Evolutionary conservation across 2,113 vertebrate genomes (phyloP), one percentile per base, ranked within the genome.

Genomic region (Bubalus kerabau): DNA sequence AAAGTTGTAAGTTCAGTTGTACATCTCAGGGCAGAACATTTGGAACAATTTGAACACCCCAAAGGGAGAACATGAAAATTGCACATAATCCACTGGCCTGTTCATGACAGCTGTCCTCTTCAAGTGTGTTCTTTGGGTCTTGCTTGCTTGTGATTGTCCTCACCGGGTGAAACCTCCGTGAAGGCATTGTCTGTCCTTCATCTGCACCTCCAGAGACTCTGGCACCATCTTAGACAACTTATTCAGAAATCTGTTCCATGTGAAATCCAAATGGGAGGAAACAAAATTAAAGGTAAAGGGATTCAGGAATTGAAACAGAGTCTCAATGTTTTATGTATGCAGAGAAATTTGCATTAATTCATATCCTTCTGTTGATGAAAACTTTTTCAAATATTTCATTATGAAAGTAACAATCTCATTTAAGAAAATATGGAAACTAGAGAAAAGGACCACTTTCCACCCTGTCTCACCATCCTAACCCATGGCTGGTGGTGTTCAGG

Each of bases 261-360:
- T 15, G 87, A 88, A 78, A 36, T 50, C 87, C 8, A 0, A 12
- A 28, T 28, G 0, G 36, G 76, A 88, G 40, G 52, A 40, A 94
- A 71, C 93, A 88, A 87, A 89, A 97, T 80, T 62, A 24, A 97
- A 98, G 98, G 98, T 98, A 93, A 92, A 96, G 84, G 96, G 50
- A 67, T 74, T 93, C 87, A 94, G 92, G 96, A 98, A 19, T 36
- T 59, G 43, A 96, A 93, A 93, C 88, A 96, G 98, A 97, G 90
- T 98, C 36, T 8, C 94, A 2, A 97, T 98, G 98, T 98, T 98
- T 98, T 95, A 98, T 7, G 40, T 94, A 98, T 95, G 95, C 85
- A 48, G 96, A 92, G 87, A 97, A 97, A 94, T 92, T 97, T 98
- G 97, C 56, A 74, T 98, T 98, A 96, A 98, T 98, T 98, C 98